A percentile compares a stretch with the other conserved stretches of the same genome.
Evolutionary conservation across 2,888 invertebrate species (phyloP).

Genomic region (Herminia tarsipennalis): DNA sequence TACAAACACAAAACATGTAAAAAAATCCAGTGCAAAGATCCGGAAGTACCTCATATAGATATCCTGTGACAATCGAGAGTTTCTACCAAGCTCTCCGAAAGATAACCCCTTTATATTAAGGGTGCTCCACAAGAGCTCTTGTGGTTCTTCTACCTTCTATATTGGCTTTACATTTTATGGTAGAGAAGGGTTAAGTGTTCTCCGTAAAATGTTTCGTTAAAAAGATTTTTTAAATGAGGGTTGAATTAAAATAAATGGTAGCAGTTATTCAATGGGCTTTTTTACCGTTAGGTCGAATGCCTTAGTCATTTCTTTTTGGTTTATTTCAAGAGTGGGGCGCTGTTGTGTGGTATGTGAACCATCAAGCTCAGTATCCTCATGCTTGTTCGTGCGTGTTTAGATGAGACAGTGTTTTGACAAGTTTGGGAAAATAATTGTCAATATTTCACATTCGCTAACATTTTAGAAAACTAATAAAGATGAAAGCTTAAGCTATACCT

Average conservation of each 20-base stretch:
- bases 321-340: background rate
- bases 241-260: background rate
- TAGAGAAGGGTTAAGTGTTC: conserved; percentile 15
- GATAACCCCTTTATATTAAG: conserved; percentile 66
- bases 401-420: too few relatives aligned
- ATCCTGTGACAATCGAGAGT: conserved; percentile 47
- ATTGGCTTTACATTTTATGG: conserved; percentile 46
- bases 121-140: conserved; percentile 45
- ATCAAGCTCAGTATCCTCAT: too few relatives aligned
- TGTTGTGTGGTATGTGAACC: too few relatives aligned
- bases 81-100: conserved; percentile 38
- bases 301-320: background rate
- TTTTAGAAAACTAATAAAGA: too few relatives aligned
- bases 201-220: background rate
- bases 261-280: background rate
- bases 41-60: conserved; percentile 24
- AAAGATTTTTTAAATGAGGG: background rate
- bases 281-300: background rate
- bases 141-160: conserved; percentile 25
- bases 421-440: too few relatives aligned
- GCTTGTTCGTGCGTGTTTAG: too few relatives aligned
- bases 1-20: background rate
- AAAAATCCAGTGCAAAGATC: conserved; percentile 8
- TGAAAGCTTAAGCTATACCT: too few relatives aligned
- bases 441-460: too few relatives aligned